A percentile compares a stretch with the other conserved stretches of the same genome.
phyloP scores from a whole-genome alignment of 2,888 invertebrate genomes.

The Ophioninae sp. region DNA sequence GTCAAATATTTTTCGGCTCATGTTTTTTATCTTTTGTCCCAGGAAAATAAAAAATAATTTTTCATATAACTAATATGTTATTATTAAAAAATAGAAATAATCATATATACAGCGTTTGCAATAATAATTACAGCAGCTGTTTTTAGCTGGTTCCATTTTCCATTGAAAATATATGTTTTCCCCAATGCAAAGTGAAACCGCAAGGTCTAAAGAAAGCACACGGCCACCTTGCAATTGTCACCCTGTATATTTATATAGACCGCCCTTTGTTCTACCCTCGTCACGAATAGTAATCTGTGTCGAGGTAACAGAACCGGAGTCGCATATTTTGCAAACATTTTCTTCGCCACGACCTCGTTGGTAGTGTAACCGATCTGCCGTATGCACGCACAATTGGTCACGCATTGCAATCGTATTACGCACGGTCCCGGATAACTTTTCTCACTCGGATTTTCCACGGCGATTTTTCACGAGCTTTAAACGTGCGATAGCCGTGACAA shows the following conservation, averaged over 20 bases:
- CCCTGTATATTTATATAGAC: constrained; percentile 16
- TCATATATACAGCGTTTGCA: too few relatives aligned
- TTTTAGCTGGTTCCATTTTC: not conserved
- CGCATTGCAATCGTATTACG: constrained; percentile 40
- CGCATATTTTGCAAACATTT: constrained; percentile 64
- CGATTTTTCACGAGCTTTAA: not conserved
- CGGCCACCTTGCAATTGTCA: not conserved
- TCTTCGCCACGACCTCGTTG: constrained; percentile 58
- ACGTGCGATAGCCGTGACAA: not conserved
- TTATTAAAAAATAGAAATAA: too few relatives aligned
- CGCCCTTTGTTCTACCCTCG: constrained; percentile 62
- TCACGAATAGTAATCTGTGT: constrained; percentile 60
- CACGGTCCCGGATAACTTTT: constrained; percentile 5
- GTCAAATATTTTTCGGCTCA: too few relatives aligned
- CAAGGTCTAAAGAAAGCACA: not conserved
- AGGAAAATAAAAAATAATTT: too few relatives aligned
- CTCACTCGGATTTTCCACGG: not conserved
- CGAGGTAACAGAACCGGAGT: constrained; percentile 60
- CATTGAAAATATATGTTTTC: not conserved
- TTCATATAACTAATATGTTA: too few relatives aligned
- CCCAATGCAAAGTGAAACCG: not conserved
- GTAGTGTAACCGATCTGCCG: constrained; percentile 48
- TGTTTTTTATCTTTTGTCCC: too few relatives aligned
- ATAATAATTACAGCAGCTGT: too few relatives aligned
- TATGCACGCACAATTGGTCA: constrained; percentile 55